phyloP scores from a whole-genome alignment of 2,888 invertebrate species.

The Sesamia inferens region DNA sequence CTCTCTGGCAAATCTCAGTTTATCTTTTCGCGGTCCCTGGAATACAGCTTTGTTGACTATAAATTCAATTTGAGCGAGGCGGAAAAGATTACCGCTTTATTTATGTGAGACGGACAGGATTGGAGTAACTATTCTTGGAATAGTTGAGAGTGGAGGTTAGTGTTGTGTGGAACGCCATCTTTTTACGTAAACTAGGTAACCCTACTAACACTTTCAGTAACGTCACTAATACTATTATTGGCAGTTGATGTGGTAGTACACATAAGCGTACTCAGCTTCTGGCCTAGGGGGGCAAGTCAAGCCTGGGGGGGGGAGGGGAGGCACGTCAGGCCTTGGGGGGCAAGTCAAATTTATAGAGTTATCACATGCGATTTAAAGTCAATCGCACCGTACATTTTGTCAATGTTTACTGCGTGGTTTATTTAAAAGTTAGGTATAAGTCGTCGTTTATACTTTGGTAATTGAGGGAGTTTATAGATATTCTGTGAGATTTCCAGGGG shows the following conservation, averaged over 20 bases:
- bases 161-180: conserved; percentile 65
- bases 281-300: too few relatives aligned
- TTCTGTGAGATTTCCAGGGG: too few relatives aligned
- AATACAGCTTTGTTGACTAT: conserved; percentile 86
- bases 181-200: conserved; percentile 24
- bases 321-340: too few relatives aligned
- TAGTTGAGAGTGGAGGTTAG: conserved; percentile 55
- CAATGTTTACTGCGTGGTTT: too few relatives aligned
- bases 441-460: too few relatives aligned
- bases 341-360: too few relatives aligned
- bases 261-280: too few relatives aligned
- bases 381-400: too few relatives aligned
- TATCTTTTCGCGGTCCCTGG: conserved; percentile 86
- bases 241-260: too few relatives aligned
- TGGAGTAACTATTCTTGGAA: conserved; percentile 63
- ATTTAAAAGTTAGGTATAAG: too few relatives aligned
- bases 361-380: neutral
- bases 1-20: conserved; percentile 87
- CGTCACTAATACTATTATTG: neutral
- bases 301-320: too few relatives aligned
- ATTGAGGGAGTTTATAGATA: too few relatives aligned
- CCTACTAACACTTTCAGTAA: neutral
- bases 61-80: conserved; percentile 85
- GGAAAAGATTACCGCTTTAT: conserved; percentile 80
- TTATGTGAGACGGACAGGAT: conserved; percentile 65